Conservation (phyloP, 2,113 vertebrate species). For the Hymenochirus boettgeri region DNA sequence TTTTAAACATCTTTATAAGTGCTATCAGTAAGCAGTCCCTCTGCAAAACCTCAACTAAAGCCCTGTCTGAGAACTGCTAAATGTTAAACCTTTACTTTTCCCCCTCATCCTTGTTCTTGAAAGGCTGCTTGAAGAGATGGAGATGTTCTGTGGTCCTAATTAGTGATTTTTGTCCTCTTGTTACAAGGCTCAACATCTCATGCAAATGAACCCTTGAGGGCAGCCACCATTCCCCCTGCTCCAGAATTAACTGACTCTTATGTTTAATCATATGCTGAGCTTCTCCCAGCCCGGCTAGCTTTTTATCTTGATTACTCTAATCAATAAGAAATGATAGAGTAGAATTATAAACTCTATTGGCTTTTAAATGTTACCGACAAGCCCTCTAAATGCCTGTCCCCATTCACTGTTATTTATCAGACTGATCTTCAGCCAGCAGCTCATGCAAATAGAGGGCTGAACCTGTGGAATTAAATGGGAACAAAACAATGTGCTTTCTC, state of each 20-base stretch:
- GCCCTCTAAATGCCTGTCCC: constrained; percentile 65
- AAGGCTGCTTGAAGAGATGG: constrained; percentile 77
- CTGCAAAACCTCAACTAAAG: constrained; percentile 18
- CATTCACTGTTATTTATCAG: constrained; percentile 73
- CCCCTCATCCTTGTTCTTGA: constrained; percentile 60
- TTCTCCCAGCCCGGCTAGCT: constrained; percentile 75
- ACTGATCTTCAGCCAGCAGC: constrained; percentile 61
- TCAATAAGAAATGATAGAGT: constrained; percentile 82
- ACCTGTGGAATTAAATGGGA: constrained; percentile 42
- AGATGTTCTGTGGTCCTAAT: constrained; percentile 83
- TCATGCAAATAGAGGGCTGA: constrained; percentile 55
- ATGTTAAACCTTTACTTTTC: constrained; percentile 44
- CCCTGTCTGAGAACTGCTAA: constrained; percentile 63
- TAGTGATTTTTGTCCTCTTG: constrained; percentile 96
- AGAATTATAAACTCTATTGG: constrained; percentile 81
- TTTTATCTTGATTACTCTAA: constrained; percentile 85
- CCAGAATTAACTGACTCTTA: constrained; percentile 87
- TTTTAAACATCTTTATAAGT: background rate
- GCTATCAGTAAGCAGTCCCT: background rate
- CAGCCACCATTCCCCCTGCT: constrained; percentile 73
- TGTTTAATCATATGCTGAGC: constrained; percentile 82
- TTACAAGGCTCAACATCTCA: constrained; percentile 81
- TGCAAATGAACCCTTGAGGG: constrained; percentile 90
- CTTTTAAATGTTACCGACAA: constrained; percentile 73
- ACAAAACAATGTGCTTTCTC: constrained; percentile 37